Percentiles rank a stretch among this genome's conserved stretches.
Conservation (phyloP, 2,888 invertebrate genomes). For the Bombylius discolor region DNA sequence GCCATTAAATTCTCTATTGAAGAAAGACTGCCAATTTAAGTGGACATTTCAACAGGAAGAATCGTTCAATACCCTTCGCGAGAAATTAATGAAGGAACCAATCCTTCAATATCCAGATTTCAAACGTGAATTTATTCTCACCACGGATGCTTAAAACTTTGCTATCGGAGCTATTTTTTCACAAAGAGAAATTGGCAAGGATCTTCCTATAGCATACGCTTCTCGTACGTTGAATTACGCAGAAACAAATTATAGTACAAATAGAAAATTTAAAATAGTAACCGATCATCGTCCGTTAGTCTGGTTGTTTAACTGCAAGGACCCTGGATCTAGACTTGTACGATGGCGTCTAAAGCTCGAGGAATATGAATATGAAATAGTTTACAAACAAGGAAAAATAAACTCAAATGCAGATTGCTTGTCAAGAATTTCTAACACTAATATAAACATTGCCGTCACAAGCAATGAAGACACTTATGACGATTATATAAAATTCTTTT, state of each 20-base stretch:
- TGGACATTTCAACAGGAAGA: neutral
- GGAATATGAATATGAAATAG: neutral
- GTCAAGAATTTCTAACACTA: neutral
- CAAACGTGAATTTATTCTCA: neutral
- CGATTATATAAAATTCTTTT: neutral
- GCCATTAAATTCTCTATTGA: neutral
- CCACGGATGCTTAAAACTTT: neutral
- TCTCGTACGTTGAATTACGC: neutral
- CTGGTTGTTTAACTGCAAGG: neutral
- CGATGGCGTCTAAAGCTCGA: neutral
- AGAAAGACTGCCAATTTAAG: neutral
- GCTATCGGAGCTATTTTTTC: neutral
- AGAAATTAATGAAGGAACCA: neutral
- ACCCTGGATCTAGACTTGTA: neutral
- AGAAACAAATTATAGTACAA: slow-evolving; percentile 17
- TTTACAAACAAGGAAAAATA: neutral
- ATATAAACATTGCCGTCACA: too few relatives aligned
- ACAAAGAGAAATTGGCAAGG: neutral
- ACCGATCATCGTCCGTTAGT: neutral
- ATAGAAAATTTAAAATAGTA: neutral
- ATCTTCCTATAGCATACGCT: neutral
- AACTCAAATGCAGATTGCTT: slow-evolving; percentile 3
- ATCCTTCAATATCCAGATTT: slow-evolving; percentile 2
- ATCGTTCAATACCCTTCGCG: neutral
- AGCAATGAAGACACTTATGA: neutral